Evolutionary conservation across 2,113 vertebrate genomes (phyloP).

Genomic region (Casuarius casuarius): DNA sequence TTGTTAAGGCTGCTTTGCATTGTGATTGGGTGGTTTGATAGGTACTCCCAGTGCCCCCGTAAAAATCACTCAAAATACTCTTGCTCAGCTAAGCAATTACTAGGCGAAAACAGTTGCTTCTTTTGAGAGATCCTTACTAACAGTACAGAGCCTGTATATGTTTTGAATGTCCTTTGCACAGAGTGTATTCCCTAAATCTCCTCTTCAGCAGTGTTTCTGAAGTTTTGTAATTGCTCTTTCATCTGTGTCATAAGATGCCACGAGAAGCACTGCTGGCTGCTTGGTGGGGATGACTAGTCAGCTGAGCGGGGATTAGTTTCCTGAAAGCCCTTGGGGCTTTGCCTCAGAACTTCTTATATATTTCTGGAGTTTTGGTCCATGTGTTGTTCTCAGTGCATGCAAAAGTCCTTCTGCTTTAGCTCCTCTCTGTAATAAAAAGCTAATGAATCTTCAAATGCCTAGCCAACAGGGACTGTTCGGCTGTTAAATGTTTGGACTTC

Average conservation of each 20-base stretch:
- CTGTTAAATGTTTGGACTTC: background rate
- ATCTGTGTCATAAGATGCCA: slow-evolving; percentile 67
- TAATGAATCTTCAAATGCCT: background rate
- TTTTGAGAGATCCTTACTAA: background rate
- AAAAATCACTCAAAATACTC: background rate
- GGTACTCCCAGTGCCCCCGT: background rate
- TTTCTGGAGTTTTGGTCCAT: background rate
- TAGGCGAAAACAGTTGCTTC: background rate
- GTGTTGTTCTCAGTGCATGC: background rate
- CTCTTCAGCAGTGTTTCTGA: background rate
- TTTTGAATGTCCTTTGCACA: background rate
- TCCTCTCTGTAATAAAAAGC: background rate
- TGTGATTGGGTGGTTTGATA: background rate
- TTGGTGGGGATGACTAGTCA: slow-evolving; percentile 65
- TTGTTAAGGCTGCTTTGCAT: background rate
- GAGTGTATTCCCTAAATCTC: background rate
- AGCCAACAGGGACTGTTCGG: background rate
- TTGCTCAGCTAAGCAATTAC: background rate
- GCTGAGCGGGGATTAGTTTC: slow-evolving; percentile 73
- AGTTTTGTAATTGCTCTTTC: slow-evolving; percentile 21
- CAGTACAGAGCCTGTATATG: background rate
- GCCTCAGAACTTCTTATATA: background rate
- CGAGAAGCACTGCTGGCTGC: slow-evolving; percentile 30
- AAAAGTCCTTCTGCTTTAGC: background rate
- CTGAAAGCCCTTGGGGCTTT: slow-evolving; percentile 38